Percentiles rank a stretch among this genome's conserved stretches.
Evolutionary conservation across 2,797 vertebrate genomes (phyloP).

Genomic region (Cercopithecus neglectus): DNA sequence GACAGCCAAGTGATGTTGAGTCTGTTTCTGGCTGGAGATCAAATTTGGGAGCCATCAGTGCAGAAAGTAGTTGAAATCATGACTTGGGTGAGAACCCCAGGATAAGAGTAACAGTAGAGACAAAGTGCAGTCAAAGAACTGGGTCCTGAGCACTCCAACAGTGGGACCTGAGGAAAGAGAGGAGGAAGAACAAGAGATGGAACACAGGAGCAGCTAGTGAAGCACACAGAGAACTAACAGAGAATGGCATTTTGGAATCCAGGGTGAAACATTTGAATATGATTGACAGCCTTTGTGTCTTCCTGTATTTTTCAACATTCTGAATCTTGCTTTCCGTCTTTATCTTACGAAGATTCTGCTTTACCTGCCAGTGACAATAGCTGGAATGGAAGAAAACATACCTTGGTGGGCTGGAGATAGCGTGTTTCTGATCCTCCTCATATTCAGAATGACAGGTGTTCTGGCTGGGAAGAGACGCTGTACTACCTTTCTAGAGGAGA

Average conservation of each 20-base stretch:
- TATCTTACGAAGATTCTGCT: neutral
- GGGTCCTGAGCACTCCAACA: no score
- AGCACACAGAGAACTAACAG: neutral
- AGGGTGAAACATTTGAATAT: neutral
- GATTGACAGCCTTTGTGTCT: no score
- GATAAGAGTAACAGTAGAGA: no score
- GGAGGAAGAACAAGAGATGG: neutral
- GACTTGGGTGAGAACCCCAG: neutral
- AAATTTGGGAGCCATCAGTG: neutral
- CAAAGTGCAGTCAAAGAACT: neutral
- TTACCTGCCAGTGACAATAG: neutral
- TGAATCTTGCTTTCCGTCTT: neutral
- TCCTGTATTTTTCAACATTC: neutral
- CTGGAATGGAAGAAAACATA: neutral
- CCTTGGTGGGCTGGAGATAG: neutral
- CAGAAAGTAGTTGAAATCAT: neutral
- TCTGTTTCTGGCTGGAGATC: no score
- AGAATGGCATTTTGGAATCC: neutral
- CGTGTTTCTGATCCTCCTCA: neutral
- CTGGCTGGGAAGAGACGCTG: neutral
- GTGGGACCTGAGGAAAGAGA: neutral
- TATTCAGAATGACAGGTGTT: neutral
- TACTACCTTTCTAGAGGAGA: neutral
- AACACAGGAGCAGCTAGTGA: fast-evolving
- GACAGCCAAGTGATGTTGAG: neutral